A percentile compares a stretch with the other conserved stretches of the same genome.
Conservation (phyloP, 2,797 vertebrate species). For the Okamejei kenojei region DNA sequence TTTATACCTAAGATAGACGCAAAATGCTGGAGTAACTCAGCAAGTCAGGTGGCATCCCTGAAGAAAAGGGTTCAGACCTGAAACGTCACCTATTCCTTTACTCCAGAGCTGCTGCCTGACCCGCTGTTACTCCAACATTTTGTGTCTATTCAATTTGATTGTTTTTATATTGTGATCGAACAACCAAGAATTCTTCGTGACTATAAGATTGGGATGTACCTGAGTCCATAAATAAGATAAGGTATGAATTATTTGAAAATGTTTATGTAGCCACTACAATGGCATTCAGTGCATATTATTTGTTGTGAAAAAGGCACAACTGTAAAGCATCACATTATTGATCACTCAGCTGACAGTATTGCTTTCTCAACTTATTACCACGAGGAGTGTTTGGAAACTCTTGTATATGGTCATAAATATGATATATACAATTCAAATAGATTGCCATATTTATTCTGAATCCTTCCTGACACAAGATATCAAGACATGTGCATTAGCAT, state of each 20-base stretch:
- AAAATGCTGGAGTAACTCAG: too few relatives aligned
- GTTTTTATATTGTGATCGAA: not conserved
- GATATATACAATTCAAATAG: too few relatives aligned
- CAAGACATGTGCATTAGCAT: too few relatives aligned
- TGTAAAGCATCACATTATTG: conserved; percentile 41
- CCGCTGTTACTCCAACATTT: too few relatives aligned
- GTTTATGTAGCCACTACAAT: not conserved
- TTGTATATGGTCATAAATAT: too few relatives aligned
- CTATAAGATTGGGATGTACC: not conserved
- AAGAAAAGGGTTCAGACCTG: too few relatives aligned
- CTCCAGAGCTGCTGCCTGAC: too few relatives aligned
- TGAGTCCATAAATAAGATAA: not conserved
- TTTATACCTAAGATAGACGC: too few relatives aligned
- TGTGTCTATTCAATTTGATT: not conserved
- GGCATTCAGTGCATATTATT: not conserved
- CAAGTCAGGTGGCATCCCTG: too few relatives aligned
- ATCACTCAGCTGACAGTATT: not conserved
- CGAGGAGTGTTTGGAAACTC: not conserved
- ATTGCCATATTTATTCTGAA: too few relatives aligned
- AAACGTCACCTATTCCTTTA: too few relatives aligned
- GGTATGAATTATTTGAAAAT: not conserved
- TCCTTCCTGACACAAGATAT: too few relatives aligned
- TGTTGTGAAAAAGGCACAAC: conserved; percentile 37
- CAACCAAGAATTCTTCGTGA: not conserved
- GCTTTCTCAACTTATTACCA: not conserved